Conservation (phyloP, 2,888 invertebrate genomes). For the Pandemis heparana region DNA sequence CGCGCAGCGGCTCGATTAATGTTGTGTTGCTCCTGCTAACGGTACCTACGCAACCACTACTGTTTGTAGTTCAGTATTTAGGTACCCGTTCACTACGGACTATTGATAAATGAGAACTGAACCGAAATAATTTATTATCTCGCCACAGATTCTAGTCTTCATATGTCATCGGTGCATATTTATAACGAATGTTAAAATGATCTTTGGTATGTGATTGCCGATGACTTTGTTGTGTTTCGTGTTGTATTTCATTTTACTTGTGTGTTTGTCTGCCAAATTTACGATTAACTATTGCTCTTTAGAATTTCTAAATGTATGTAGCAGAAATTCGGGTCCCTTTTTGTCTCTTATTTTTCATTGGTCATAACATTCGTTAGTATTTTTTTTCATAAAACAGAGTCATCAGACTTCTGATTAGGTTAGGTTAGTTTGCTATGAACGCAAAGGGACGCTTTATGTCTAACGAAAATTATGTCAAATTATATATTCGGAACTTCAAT, state of each 20-base stretch:
- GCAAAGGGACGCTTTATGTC: too few relatives aligned
- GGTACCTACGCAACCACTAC: conserved; percentile 54
- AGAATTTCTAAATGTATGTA: too few relatives aligned
- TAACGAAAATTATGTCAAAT: too few relatives aligned
- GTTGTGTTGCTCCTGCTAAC: conserved; percentile 69
- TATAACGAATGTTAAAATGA: neutral
- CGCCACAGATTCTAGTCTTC: conserved; percentile 2
- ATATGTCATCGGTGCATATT: neutral
- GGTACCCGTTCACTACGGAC: conserved; percentile 12
- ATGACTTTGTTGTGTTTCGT: neutral
- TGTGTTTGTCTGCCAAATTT: too few relatives aligned
- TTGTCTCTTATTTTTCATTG: too few relatives aligned
- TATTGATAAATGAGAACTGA: conserved; percentile 24
- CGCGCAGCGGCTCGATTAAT: conserved; percentile 69
- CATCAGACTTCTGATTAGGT: too few relatives aligned
- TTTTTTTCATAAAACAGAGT: too few relatives aligned
- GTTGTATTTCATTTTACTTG: neutral
- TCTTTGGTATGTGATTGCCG: neutral
- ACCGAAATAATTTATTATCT: conserved; percentile 11
- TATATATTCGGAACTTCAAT: too few relatives aligned
- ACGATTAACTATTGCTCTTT: neutral
- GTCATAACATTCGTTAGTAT: too few relatives aligned
- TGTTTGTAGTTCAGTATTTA: conserved; percentile 1
- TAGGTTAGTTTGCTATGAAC: too few relatives aligned
- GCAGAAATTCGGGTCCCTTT: too few relatives aligned